Conservation (phyloP, 2,888 invertebrate species). For the Cantharis nigra region DNA sequence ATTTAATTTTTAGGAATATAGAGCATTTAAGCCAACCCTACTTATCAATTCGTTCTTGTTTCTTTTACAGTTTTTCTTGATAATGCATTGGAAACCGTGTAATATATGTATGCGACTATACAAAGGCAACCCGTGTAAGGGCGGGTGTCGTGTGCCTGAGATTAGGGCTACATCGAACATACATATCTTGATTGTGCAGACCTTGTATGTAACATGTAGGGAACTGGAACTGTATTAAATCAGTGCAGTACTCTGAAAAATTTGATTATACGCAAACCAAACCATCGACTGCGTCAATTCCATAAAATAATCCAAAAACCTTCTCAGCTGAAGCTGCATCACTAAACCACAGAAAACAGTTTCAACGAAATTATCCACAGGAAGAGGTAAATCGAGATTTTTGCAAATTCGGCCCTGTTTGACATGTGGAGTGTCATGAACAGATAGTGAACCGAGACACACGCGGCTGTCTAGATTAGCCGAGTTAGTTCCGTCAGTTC, state of each 20-base stretch:
- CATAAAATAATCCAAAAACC: neutral
- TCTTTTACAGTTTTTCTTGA: slow-evolving; percentile 3
- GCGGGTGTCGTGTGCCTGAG: slow-evolving; percentile 46
- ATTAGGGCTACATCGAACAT: slow-evolving; percentile 51
- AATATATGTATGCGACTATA: slow-evolving; percentile 28
- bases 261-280: neutral
- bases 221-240: slow-evolving; percentile 22
- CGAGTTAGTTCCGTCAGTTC: slow-evolving; percentile 39
- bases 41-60: neutral
- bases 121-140: slow-evolving; percentile 24
- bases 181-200: slow-evolving; percentile 47
- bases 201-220: slow-evolving; percentile 39
- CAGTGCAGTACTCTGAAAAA: slow-evolving; percentile 15
- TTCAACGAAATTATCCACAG: neutral
- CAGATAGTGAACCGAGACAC: slow-evolving; percentile 39
- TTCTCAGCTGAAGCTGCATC: neutral
- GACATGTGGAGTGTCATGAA: slow-evolving; percentile 37
- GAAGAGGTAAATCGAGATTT: neutral
- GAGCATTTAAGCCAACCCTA: neutral
- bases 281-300: neutral
- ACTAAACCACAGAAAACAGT: neutral
- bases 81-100: slow-evolving; percentile 25
- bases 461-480: slow-evolving; percentile 40
- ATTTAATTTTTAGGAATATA: neutral
- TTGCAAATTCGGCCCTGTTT: slow-evolving; percentile 22